Evolutionary conservation across 2,797 vertebrate species (phyloP), one percentile per base, ranked within the genome.

Genomic region (Myotis findleyi): DNA sequence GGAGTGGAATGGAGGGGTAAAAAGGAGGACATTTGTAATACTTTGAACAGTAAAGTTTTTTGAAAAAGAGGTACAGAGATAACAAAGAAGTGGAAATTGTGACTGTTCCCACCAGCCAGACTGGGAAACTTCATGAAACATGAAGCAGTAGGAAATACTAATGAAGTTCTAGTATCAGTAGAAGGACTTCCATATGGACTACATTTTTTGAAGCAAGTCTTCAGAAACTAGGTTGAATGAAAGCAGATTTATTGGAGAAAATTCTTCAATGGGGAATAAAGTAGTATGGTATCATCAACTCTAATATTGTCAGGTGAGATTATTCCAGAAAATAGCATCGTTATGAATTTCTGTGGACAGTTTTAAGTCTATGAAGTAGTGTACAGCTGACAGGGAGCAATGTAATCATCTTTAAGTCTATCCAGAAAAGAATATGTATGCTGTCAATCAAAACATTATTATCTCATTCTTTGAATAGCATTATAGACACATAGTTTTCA

Each of bases 301-400:
- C 21, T 55, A 77, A 85, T 81, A 73, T 73, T 81, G 27, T 53
- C 25, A 89, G 7, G 41, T 21, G 10, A 91, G 81, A 59, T 36
- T 89, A 14, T 6, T 18, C 44, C 30, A 27, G 16, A 87, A 91
- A 92, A 92, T 49, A 62, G 7, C 3, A 88, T n/a, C 6, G 57
- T 41, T 5, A 80, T 91, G 55, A 79, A 82, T 41, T 82, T 41
- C 2, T 77, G 16, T 73, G 62, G 12, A 77, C 20, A 81, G 6
- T 92, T 97, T 90, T 71, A 82, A 69, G 75, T 82, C 66, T 92
- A 18, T 23, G 38, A 41, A 47, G 9, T 53, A 21, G 23, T 68
- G 0, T 80, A 57, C 7, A 76, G 16, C 30, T 93, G 57, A 87
- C 8, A 71, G 49, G 30, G 12, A 47, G 11, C 77, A 18, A 62